Evolutionary conservation across 2,888 invertebrate species (phyloP), one percentile per base, ranked within the genome.

Genomic region (Rhyacophila evoluta): DNA sequence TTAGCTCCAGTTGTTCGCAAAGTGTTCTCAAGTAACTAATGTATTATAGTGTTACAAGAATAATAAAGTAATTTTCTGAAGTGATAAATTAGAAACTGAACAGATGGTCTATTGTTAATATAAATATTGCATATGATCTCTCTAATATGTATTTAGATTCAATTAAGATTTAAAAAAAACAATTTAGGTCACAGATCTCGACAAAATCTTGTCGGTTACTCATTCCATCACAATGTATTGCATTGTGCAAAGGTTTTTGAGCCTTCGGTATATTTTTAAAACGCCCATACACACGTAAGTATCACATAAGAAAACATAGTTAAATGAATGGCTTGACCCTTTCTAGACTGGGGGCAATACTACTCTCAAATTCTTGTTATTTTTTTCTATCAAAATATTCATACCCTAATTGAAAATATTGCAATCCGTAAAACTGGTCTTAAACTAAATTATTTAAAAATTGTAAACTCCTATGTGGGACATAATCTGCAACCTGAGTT

Each of bases 161-260:
- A 55, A 41, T 41, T 41, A 11, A 12, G 41, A 15, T 41, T 55
- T 55, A 19, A 1, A 25, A 39, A 55, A 55, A 19, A 25, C 19
- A 25, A 55, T 55, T 39, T 55, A 19, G 25, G 55, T 55, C 55
- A 55, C 19, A 55, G 55, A 25, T 19, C 25, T 8, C 25, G 25
- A 2, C 55, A 55, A 19, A 10, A 19, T 55, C 6, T 25, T 55
- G 19, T 5, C 25, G 15, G 25, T 55, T 55, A 55, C 15, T 55
- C 55, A 55, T 55, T 55, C 10, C 55, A 19, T 25, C 19, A 55
- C 55, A 55, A 55, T 55, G 55, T 55, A 55, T 55, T 55, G 55
- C 55, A 55, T 55, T 55, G 55, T 55, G 19, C 19, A 8, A 55
- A 55, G 55, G 19, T 19, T 55, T 41, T 55, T 25, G 55, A 19